Evolutionary conservation across 2,888 invertebrate species (phyloP).

Genomic region (Volucella bombylans): DNA sequence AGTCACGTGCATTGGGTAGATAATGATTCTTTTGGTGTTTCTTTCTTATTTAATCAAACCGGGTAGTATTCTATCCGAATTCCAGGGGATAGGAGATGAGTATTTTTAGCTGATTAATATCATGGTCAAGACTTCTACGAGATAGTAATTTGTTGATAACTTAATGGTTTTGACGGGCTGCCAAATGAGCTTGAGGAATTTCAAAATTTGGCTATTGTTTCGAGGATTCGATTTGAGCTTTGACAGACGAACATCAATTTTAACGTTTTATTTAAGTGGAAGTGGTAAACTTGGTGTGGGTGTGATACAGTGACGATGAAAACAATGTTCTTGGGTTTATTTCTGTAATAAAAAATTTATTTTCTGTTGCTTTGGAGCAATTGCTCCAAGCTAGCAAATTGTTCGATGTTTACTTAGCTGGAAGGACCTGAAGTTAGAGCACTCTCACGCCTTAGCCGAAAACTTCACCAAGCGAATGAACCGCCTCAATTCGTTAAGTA

Average conservation of each 20-base stretch:
- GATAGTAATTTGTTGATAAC: slow-evolving; percentile 13
- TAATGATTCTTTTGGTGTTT: not conserved
- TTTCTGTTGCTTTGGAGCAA: too few species aligned
- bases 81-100: not conserved
- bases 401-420: too few species aligned
- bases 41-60: not conserved
- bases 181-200: slow-evolving; percentile 14
- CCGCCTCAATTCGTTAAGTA: too few species aligned
- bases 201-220: slow-evolving; percentile 19
- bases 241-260: slow-evolving; percentile 6
- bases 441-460: too few species aligned
- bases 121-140: not conserved
- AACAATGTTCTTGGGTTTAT: too few species aligned
- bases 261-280: not conserved
- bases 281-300: not conserved
- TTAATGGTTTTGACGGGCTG: not conserved
- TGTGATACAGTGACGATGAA: too few species aligned
- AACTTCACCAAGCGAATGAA: too few species aligned
- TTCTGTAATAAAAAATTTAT: too few species aligned
- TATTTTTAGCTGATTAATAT: slow-evolving; percentile 11
- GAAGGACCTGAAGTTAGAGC: too few species aligned
- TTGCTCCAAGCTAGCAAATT: too few species aligned
- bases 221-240: not conserved
- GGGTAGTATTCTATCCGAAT: not conserved
- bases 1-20: not conserved